Evolutionary conservation across 2,888 invertebrate species (phyloP), one percentile per base, ranked within the genome.

Genomic region (Macropis europaea): DNA sequence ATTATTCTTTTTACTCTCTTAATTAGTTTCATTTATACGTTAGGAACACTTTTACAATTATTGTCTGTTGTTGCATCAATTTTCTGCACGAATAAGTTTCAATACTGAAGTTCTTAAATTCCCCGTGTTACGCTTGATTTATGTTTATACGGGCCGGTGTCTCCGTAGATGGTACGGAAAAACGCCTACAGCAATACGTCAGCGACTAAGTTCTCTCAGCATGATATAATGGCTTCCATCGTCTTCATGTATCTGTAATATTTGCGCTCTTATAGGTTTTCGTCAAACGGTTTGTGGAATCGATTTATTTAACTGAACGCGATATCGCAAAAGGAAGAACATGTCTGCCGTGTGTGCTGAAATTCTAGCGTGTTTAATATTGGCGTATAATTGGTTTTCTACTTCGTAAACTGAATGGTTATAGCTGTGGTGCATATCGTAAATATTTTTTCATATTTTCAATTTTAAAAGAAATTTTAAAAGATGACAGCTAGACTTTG

Each of bases 191-290:
- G 32, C 24, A 24, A 36, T 26, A 26, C 9, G 32, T 32, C 32
- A 1, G 30, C 9, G 48, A 28, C 28, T 11, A 26, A 0, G 15
- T 40, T 22, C 9, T 15, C 22, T 24, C 4, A 7, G 17, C 24
- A 7, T 11, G 32, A 50, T 13, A 60, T 40, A 34, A 40, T 48
- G 24, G 28, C 19, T 24, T 60, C 22, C 47, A 47, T 47, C 57
- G 47, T 48, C 30, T 40, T 38, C 47, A 13, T 11, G 28, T 53
- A 45, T 53, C 34, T n/a, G 28, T 54, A 63, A 45, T 53, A 36
- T 53, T 62, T 32, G 30, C 47, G 17, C 30, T 17, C n/a, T 22
- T 30, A 9, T 54, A 47, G 45, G 34, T 54, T 42, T 22, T 38
- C 47, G 17, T n/a, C 11, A 19, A 15, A 9, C 13, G 26, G 6